phyloP scores from a whole-genome alignment of 1,140 invertebrate species.

The Drosophila biarmipes region DNA sequence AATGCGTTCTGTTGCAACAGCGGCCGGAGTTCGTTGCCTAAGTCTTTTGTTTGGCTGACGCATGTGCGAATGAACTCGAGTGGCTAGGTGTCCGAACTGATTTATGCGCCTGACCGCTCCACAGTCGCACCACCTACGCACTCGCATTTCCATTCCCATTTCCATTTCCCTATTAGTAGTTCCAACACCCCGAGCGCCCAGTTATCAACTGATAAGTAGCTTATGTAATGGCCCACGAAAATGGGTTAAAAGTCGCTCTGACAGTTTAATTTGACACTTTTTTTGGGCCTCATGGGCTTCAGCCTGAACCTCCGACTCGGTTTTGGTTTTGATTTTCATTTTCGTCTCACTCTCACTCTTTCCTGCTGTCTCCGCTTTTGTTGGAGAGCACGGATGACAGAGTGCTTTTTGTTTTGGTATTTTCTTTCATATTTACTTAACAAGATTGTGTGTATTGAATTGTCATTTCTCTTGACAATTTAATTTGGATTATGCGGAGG shows the following conservation, averaged over 20 bases:
- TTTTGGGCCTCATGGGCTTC: conserved; percentile 40
- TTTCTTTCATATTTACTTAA: conserved; percentile 73
- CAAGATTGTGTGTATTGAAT: conserved; percentile 79
- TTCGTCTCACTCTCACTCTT: conserved; percentile 28
- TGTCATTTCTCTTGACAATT: conserved; percentile 83
- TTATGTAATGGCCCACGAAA: conserved; percentile 74
- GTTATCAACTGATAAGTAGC: conserved; percentile 82
- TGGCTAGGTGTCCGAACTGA: conserved; percentile 63
- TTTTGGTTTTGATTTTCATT: background rate
- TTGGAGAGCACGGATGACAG: conserved; percentile 57
- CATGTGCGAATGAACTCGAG: conserved; percentile 67
- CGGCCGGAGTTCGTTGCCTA: conserved; percentile 68
- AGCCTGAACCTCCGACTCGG: conserved; percentile 15
- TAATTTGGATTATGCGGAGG: conserved; percentile 80
- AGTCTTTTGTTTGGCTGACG: conserved; percentile 79
- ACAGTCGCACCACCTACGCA: conserved; percentile 63
- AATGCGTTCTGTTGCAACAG: conserved; percentile 74
- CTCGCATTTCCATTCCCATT: conserved; percentile 47
- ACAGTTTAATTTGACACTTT: conserved; percentile 82
- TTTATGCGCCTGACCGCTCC: conserved; percentile 73
- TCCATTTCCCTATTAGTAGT: conserved; percentile 63
- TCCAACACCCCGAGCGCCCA: conserved; percentile 54
- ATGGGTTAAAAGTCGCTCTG: conserved; percentile 77
- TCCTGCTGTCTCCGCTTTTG: conserved; percentile 34
- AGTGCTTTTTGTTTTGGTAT: conserved; percentile 73